A percentile compares a stretch with the other conserved stretches of the same genome.
phyloP scores from a whole-genome alignment of 2,797 vertebrate genomes.

The Pseudocheirus occidentalis region DNA sequence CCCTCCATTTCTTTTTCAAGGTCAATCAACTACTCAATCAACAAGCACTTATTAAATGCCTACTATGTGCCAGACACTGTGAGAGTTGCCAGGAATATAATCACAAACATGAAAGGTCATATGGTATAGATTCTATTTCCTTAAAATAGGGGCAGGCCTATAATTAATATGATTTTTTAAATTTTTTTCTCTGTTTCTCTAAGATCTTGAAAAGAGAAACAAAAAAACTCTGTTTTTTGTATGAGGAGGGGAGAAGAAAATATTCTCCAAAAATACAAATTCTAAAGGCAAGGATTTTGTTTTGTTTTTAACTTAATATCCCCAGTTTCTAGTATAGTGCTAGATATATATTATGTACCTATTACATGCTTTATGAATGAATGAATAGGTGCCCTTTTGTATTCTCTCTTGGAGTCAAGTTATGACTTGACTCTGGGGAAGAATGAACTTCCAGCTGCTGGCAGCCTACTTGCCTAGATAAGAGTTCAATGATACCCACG shows the following conservation, averaged over 20 bases:
- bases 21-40: neutral
- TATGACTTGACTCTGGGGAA: constrained; percentile 36
- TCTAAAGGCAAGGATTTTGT: neutral
- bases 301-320: neutral
- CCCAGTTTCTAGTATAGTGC: neutral
- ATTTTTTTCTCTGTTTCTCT: neutral
- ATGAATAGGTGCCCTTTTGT: neutral
- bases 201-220: neutral
- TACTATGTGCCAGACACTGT: neutral
- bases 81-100: neutral
- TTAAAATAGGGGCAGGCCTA: neutral
- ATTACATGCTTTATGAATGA: neutral
- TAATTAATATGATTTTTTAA: neutral
- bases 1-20: neutral
- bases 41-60: neutral
- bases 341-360: neutral
- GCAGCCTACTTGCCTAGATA: constrained; percentile 21
- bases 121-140: neutral
- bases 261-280: neutral
- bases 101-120: neutral
- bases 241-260: neutral
- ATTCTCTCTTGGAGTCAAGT: constrained; percentile 32
- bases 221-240: neutral
- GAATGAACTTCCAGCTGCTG: constrained; percentile 41
- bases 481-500: constrained; percentile 9